A percentile compares a stretch with the other conserved stretches of the same genome.
These are phyloP conservation scores for Scophthalmus maximus DNA, from an alignment of 2,113 vertebrate genomes.

Conservation along the genomic window DNA sequence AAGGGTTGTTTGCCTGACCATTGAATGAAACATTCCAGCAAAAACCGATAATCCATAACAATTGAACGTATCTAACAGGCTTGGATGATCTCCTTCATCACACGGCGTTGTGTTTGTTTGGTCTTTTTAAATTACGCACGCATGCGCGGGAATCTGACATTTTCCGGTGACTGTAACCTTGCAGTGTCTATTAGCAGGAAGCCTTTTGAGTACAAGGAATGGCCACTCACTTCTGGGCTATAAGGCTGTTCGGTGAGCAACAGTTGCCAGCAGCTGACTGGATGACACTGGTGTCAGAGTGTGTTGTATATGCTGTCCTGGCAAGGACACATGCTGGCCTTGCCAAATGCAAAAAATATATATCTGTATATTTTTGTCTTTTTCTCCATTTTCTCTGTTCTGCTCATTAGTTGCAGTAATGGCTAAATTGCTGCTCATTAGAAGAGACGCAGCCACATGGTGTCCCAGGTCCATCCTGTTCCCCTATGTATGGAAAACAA, in stretches of 20 bases:
- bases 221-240: slow-evolving; percentile 9
- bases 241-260: slow-evolving; percentile 5
- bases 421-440: slow-evolving; percentile 61
- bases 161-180: slow-evolving; percentile 19
- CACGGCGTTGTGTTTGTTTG: slow-evolving; percentile 32
- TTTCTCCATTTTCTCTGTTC: slow-evolving; percentile 39
- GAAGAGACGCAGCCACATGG: slow-evolving; percentile 25
- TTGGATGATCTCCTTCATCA: slow-evolving; percentile 35
- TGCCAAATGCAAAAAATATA: slow-evolving; percentile 10
- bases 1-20: slow-evolving; percentile 28
- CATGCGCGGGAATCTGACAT: slow-evolving; percentile 13
- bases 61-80: slow-evolving; percentile 22
- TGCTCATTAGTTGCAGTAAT: slow-evolving; percentile 31
- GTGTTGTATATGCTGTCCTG: background rate
- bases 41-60: slow-evolving; percentile 41
- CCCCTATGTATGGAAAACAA: slow-evolving; percentile 35
- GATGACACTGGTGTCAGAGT: background rate
- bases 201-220: slow-evolving; percentile 10
- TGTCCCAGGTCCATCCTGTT: slow-evolving; percentile 38
- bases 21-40: slow-evolving; percentile 32
- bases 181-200: slow-evolving; percentile 32
- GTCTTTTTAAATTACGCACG: slow-evolving; percentile 17
- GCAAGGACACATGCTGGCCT: background rate
- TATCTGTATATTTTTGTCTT: background rate
- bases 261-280: slow-evolving; percentile 17